Percentiles rank a stretch among this genome's conserved stretches.
phyloP scores from a whole-genome alignment of 2,113 vertebrate genomes.

The Callionymus lyra region DNA sequence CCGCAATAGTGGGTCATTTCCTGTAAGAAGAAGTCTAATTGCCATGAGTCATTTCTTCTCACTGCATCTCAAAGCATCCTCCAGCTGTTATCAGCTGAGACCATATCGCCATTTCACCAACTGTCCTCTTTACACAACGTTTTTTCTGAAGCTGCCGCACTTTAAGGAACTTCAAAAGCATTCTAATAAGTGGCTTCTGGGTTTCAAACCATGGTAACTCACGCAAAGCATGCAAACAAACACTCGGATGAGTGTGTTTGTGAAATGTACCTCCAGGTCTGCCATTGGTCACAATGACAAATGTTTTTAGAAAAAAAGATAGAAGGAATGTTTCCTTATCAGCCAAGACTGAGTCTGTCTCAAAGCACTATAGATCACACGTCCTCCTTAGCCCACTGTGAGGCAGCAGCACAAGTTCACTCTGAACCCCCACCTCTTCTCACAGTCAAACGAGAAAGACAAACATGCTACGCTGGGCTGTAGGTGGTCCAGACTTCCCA shows the following conservation, averaged over 20 bases:
- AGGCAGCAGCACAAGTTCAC: too few relatives aligned
- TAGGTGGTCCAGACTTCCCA: conserved; percentile 29
- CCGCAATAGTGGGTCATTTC: conserved; percentile 39
- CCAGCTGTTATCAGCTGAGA: conserved; percentile 3
- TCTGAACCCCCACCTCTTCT: too few relatives aligned
- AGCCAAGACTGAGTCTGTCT: conserved; percentile 7
- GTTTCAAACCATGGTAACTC: conserved; percentile 18
- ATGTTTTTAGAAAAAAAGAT: too few relatives aligned
- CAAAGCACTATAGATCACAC: too few relatives aligned
- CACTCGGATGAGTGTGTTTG: too few relatives aligned
- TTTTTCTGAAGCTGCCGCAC: conserved; percentile 13
- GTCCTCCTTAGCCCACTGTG: too few relatives aligned
- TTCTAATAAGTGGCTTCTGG: conserved; percentile 25
- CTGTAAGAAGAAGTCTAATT: conserved; percentile 32
- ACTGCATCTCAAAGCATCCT: conserved; percentile 4
- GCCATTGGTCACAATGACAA: too few relatives aligned
- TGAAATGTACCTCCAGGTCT: too few relatives aligned
- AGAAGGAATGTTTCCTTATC: conserved; percentile 51
- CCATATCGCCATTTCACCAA: conserved; percentile 10
- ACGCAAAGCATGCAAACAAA: conserved; percentile 47
- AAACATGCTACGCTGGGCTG: background rate
- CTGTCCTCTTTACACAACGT: background rate
- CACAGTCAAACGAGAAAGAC: too few relatives aligned
- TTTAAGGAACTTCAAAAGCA: conserved; percentile 30
- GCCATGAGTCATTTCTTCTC: conserved; percentile 20